These are phyloP conservation scores for Mylabris sibirica DNA, from an alignment of 2,888 invertebrate genomes.

Conservation along the genomic window DNA sequence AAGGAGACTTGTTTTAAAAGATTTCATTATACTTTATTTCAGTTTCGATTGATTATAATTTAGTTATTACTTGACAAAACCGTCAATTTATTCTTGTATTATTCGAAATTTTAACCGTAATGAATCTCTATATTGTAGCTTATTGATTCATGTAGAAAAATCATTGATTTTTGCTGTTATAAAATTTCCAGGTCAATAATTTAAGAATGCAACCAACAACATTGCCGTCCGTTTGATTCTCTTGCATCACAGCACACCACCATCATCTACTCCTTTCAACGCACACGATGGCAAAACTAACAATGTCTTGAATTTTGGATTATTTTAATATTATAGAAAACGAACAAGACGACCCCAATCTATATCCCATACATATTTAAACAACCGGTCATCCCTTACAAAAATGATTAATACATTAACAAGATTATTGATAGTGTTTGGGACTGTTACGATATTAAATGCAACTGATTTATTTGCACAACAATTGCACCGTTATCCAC, in stretches of 20 bases:
- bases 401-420: neutral
- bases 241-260: neutral
- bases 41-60: too few relatives aligned
- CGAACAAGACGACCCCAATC: neutral
- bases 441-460: neutral
- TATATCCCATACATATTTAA: too few relatives aligned
- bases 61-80: too few relatives aligned
- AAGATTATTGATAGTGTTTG: slow-evolving; percentile 11
- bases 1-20: neutral
- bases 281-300: neutral
- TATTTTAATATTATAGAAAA: neutral
- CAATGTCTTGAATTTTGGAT: neutral
- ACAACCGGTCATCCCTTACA: too few relatives aligned
- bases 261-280: neutral
- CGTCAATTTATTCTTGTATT: too few relatives aligned
- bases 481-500: slow-evolving; percentile 29
- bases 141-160: neutral
- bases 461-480: slow-evolving; percentile 33
- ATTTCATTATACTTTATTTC: too few relatives aligned
- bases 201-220: neutral
- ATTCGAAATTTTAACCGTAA: neutral
- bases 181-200: slow-evolving; percentile 4
- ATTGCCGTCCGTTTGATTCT: neutral
- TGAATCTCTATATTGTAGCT: neutral
- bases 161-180: neutral